Evolutionary conservation across 2,888 invertebrate species (phyloP).

Genomic region (Muschampia plurimacula): DNA sequence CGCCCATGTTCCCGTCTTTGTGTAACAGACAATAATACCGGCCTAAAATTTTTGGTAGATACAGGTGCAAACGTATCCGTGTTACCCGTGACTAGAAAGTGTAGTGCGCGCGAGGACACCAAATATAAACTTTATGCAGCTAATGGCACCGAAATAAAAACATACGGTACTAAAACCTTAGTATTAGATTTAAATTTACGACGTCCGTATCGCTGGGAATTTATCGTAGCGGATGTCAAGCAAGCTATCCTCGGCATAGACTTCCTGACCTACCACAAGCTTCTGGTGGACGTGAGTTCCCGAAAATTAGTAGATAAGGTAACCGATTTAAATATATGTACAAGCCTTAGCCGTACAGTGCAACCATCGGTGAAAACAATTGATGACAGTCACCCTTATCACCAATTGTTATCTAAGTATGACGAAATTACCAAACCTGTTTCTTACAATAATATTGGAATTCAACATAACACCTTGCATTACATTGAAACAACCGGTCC

Average conservation of each 20-base stretch:
- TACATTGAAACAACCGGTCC: neutral
- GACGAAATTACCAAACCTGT: neutral
- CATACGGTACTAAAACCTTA: conserved; percentile 10
- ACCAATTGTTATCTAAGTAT: neutral
- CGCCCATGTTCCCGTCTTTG: neutral
- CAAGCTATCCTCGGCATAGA: neutral
- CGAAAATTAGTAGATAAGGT: neutral
- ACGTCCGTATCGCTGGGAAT: conserved; percentile 16
- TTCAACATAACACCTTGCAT: neutral
- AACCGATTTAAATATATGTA: neutral
- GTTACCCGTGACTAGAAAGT: neutral
- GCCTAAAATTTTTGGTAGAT: neutral
- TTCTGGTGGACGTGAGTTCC: neutral
- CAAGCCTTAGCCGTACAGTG: no score
- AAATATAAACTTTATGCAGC: conserved; percentile 28
- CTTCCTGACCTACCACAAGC: neutral
- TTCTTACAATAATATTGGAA: neutral
- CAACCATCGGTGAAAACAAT: neutral
- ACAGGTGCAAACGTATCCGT: no score
- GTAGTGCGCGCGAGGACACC: neutral
- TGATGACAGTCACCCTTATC: neutral
- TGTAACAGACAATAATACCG: neutral
- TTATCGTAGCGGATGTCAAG: conserved; percentile 1
- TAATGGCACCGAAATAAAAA: conserved; percentile 10
- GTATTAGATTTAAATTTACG: conserved; percentile 12